Evolutionary conservation across 1,140 invertebrate genomes (phyloP), one percentile per base, ranked within the genome.

Genomic region (Heliconius hermathena): DNA sequence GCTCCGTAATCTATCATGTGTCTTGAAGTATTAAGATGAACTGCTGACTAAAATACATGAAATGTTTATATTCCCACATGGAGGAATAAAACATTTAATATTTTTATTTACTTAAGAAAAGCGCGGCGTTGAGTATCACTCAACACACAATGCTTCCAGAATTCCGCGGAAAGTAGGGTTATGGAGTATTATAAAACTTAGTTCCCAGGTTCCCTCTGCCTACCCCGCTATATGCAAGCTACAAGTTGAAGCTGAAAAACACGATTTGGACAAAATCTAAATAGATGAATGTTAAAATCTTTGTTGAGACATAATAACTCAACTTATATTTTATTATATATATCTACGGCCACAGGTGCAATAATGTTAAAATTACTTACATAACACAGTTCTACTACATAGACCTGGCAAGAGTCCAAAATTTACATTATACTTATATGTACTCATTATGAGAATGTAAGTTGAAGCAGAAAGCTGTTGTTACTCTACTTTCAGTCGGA

Each of bases 331-430:
- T 60, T n/a, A 22, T n/a, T 22, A 60, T 60, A 22, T 60, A 8
- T 26, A 66, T 29, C 3, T 5, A 26, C 60, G 75, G 79, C 70
- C 79, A 26, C 79, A 81, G 79, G 79, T 81, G 79, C 73, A 79
- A 79, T 79, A 74, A 77, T 71, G 74, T 76, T 52, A 20, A 73
- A 54, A 66, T 29, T 66, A 6, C 20, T 70, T 73, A 77, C 75
- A 41, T 77, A 81, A 81, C 77, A 80, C 49, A 80, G 76, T 80
- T 80, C 66, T 74, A 76, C 72, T 74, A 81, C 80, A 81, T 72
- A 38, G 80, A 74, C 41, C 77, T 81, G 80, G 80, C 80, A 9
- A 60, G 57, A 26, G 1, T 41, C 80, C 80, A 81, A 75, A 60
- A 54, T 49, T 81, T 81, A 75, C 54, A 26, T 75, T 38, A 75